phyloP scores from a whole-genome alignment of 2,888 invertebrate genomes.

The Geotrupes spiniger region DNA sequence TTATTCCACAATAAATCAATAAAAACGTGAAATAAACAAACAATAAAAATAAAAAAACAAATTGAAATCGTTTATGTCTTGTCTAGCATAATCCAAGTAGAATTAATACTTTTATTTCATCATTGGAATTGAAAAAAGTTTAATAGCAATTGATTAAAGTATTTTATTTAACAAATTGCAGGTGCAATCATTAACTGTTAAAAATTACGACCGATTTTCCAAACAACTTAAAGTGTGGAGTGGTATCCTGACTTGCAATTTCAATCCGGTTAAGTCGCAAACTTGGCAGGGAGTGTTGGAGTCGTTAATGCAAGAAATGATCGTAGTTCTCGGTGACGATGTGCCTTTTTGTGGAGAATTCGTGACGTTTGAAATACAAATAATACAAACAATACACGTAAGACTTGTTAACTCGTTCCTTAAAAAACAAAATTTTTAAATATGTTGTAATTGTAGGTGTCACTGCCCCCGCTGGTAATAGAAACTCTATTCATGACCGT shows the following conservation, averaged over 20 bases:
- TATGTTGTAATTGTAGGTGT: slow-evolving; percentile 19
- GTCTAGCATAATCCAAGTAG: too few species aligned
- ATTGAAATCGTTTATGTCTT: too few species aligned
- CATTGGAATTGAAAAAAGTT: too few species aligned
- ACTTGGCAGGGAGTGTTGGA: slow-evolving; percentile 36
- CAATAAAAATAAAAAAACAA: too few species aligned
- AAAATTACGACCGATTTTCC: slow-evolving; percentile 23
- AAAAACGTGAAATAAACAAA: too few species aligned
- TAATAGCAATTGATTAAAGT: too few species aligned
- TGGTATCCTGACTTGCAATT: slow-evolving; percentile 36
- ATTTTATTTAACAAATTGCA: slow-evolving; percentile 25
- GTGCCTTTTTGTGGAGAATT: slow-evolving; percentile 34
- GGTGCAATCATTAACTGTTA: slow-evolving; percentile 22
- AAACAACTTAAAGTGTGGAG: slow-evolving; percentile 38
- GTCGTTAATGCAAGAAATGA: slow-evolving; percentile 33
- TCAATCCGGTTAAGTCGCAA: slow-evolving; percentile 40
- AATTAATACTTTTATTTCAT: too few species aligned
- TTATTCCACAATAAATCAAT: neutral
- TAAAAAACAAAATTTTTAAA: too few species aligned
- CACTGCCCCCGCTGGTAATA: slow-evolving; percentile 4
- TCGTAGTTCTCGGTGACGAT: slow-evolving; percentile 27
- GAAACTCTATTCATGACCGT: slow-evolving; percentile 37
- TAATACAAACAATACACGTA: slow-evolving; percentile 41
- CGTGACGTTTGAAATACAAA: slow-evolving; percentile 35
- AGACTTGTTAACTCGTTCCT: too few species aligned